Percentiles rank a stretch among this genome's conserved stretches.
Evolutionary conservation across 2,797 vertebrate species (phyloP).

Genomic region (Chaenodraco wilsoni): DNA sequence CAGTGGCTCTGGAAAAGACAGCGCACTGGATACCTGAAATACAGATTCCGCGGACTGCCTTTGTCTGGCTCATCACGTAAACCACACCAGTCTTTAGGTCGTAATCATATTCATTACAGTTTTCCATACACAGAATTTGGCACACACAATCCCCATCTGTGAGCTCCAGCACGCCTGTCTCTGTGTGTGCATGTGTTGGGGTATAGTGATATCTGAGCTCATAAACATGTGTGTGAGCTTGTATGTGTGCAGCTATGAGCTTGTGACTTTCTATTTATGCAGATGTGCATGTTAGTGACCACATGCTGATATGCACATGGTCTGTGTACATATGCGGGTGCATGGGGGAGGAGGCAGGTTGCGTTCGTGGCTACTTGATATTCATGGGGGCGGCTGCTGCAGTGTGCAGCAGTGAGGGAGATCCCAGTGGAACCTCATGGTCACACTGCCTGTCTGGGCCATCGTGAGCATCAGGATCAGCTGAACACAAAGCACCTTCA

Average conservation of each 20-base stretch:
- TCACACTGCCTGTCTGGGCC: slow-evolving; percentile 66
- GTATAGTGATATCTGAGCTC: slow-evolving; percentile 33
- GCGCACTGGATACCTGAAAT: neutral
- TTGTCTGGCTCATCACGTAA: slow-evolving; percentile 44
- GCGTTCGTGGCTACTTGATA: slow-evolving; percentile 72
- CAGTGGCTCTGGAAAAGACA: slow-evolving; percentile 9
- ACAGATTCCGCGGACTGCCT: neutral
- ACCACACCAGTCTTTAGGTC: slow-evolving; percentile 37
- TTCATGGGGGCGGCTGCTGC: slow-evolving; percentile 78
- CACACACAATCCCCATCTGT: slow-evolving; percentile 70
- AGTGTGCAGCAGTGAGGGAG: slow-evolving; percentile 68
- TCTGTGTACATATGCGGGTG: slow-evolving; percentile 23
- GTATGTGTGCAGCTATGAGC: neutral
- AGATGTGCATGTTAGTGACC: slow-evolving; percentile 20
- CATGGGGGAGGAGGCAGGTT: slow-evolving; percentile 14
- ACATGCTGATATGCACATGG: slow-evolving; percentile 8
- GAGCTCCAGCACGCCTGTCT: slow-evolving; percentile 30
- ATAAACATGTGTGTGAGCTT: slow-evolving; percentile 5
- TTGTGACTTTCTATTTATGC: too few relatives aligned
- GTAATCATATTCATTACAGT: slow-evolving; percentile 57
- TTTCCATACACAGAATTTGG: slow-evolving; percentile 62
- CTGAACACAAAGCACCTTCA: slow-evolving; percentile 46
- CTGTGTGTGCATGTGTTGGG: slow-evolving; percentile 39
- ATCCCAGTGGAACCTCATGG: slow-evolving; percentile 71
- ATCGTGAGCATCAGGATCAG: slow-evolving; percentile 39